Evolutionary conservation across 1,140 invertebrate genomes (phyloP), one percentile per base, ranked within the genome.

Genomic region (Teleogryllus occipitalis): DNA sequence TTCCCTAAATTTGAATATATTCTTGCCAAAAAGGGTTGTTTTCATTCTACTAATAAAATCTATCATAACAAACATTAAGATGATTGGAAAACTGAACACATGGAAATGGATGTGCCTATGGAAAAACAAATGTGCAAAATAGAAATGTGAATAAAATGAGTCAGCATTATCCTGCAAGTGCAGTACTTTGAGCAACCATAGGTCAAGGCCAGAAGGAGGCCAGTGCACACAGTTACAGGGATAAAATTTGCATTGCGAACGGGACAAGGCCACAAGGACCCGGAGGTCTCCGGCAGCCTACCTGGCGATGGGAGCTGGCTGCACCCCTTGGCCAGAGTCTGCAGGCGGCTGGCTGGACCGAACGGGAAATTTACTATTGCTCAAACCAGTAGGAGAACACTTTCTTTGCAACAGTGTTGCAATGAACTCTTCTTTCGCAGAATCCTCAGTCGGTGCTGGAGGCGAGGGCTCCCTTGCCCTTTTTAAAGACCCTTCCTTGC

Each of bases 401-500:
- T 14, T 65, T 65, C 54, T 65, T 65, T 65, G 54, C 54, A 65
- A 65, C 10, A 48, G 39, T 8, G 47, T 39, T n/a, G 22, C 75
- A 46, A 18, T 76, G 8, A 47, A 7, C 15, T 47, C 75, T 47
- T 47, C 27, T 76, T 47, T 76, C 18, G 22, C 75, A 39, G 27
- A 47, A n/a, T 47, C n/a, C n/a, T 77, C 76, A 47, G 47, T 10
- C 21, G 76, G n/a, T n/a, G 47, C 1, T 0, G 47, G 15, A 18
- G 79, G 49, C 12, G 72, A 79, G 4, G 76, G 78, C 46, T 48
- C 75, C 27, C 81, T 78, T 65, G 48, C 76, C 75, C 81, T 75
- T 74, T 81, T 81, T 48, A 82, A 47, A n/a, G 81, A 82, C 79
- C 81, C 74, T 77, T 82, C 81, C 80, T 79, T 81, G 75, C 80